phyloP scores from a whole-genome alignment of 2,797 vertebrate species.

The Peromyscus nudipes region DNA sequence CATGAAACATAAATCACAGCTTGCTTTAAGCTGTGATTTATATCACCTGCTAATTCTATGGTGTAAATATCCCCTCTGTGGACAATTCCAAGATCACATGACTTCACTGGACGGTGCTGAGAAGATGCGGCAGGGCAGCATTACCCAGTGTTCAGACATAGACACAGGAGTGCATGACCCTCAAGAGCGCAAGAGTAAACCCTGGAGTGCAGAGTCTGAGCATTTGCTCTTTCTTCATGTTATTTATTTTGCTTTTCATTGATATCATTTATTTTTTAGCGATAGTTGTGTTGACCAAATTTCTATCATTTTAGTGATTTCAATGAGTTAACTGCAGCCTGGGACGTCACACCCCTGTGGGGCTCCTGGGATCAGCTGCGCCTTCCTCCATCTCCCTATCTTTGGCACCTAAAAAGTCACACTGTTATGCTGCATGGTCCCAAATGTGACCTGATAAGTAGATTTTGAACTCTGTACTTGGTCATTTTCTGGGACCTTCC shows the following conservation, averaged over 20 bases:
- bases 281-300: slow-evolving; percentile 38
- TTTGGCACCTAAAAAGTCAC: not conserved
- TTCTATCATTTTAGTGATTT: slow-evolving; percentile 36
- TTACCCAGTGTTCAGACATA: not conserved
- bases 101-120: not conserved
- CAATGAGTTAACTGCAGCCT: not conserved
- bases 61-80: slow-evolving; percentile 21
- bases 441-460: not conserved
- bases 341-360: not conserved
- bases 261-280: slow-evolving; percentile 13
- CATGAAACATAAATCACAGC: slow-evolving; percentile 24
- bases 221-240: not conserved
- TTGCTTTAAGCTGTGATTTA: not conserved
- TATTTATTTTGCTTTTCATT: slow-evolving; percentile 3
- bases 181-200: not conserved
- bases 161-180: not conserved
- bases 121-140: not conserved
- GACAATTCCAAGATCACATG: not conserved
- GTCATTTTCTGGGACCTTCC: not conserved
- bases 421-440: not conserved
- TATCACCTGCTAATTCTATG: not conserved
- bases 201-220: not conserved
- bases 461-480: not conserved
- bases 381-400: not conserved
- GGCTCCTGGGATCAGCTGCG: not conserved